These are phyloP conservation scores for Phengaris arion DNA, from an alignment of 2,888 invertebrate genomes.

Conservation along the genomic window DNA sequence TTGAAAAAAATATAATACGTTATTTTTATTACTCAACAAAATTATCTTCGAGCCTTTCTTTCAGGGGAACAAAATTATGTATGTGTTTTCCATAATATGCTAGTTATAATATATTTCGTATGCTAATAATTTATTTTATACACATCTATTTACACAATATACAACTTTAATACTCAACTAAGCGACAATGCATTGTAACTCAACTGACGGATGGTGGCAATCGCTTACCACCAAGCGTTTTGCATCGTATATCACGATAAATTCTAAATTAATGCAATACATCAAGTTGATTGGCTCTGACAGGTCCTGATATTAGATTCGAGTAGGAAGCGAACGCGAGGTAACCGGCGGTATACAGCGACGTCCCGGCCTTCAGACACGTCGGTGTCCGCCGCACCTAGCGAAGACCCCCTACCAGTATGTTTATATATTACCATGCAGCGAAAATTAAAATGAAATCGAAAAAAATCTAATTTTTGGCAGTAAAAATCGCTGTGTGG, in stretches of 20 bases:
- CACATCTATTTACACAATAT: constrained; percentile 7
- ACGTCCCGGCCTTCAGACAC: constrained; percentile 74
- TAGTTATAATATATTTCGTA: background rate
- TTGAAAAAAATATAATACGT: background rate
- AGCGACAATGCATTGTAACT: background rate
- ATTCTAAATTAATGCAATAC: constrained; percentile 26
- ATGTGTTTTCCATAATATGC: background rate
- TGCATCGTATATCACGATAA: background rate
- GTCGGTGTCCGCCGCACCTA: constrained; percentile 72
- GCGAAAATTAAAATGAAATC: constrained; percentile 47
- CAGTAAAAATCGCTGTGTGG: constrained; percentile 63
- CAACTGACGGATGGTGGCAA: background rate
- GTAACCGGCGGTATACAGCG: constrained; percentile 67
- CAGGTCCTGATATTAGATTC: constrained; percentile 79
- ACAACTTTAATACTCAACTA: constrained; percentile 12
- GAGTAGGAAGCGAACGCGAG: constrained; percentile 70
- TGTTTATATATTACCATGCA: constrained; percentile 67
- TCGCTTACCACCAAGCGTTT: background rate
- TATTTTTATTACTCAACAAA: background rate
- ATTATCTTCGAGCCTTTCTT: background rate
- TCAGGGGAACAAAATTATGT: background rate
- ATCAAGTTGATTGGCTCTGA: constrained; percentile 61
- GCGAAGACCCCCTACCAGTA: constrained; percentile 77
- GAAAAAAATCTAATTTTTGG: background rate
- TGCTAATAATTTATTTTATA: constrained; percentile 23